Base-by-base conservation (phyloP, 2,113 vertebrate genomes). In the Microtus ochrogaster region DNA sequence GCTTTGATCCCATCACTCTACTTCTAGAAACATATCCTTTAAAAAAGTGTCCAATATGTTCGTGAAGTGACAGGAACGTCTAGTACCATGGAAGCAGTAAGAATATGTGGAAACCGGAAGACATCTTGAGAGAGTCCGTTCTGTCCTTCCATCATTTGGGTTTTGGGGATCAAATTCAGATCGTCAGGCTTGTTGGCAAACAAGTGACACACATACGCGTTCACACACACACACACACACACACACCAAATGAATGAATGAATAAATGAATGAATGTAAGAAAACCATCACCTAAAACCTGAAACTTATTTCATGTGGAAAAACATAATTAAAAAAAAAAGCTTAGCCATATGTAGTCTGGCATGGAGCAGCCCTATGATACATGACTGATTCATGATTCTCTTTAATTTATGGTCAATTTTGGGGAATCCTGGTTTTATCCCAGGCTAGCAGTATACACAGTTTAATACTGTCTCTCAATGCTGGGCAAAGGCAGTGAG, bases 281-380 rank as follows among this genome's bases (percentile, higher is more conserved):
- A 47, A 66, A 63, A 83, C 52, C 52, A 39, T 24, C 52, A 14
- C 21, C 52, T 55, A 6, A 58, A 39, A 82, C 55, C 79, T 2
- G 39, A 30, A 65, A 41, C 28, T 49, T 72, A 70, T 4, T 87
- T 70, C 41, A 70, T 14, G 33, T 36, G 24, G 12, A 85, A 30
- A 73, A 76, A 81, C 36, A 33, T 39, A 1, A 17, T 22, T 13
- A 39, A 47, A 6, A 8, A 52, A 26, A 11, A 61, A 52, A 52
- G n/a, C 26, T 22, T 1, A 16, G 6, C 73, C 30, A 3, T 6
- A 10, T 33, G 26, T 4, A 26, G 24, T 0, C 14, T 36, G 12
- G 2, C 0, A 28, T 4, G 2, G 39, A 22, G 65, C 3, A 12
- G 0, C 39, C 26, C 21, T 63, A 61, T 5, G 12, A 52, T 3